Base-by-base conservation (phyloP, 2,888 invertebrate species). In the Apamea anceps region DNA sequence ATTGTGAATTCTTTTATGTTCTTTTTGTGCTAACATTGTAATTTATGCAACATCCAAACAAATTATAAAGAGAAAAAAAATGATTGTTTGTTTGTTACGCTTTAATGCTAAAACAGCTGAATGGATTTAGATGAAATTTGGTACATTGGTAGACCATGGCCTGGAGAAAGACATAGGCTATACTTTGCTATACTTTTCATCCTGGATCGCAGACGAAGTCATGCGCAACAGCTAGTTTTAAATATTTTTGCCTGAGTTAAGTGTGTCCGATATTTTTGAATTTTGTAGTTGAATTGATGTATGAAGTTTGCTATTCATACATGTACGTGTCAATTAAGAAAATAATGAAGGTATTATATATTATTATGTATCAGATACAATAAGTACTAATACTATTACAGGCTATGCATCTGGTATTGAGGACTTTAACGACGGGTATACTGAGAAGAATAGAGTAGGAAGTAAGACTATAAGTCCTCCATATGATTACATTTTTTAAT, bases 341-440 rank as follows among this genome's bases (percentile, higher is more conserved):
- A 67, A 62, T 54, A 28, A 45, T 67, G 3, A 51, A 21, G 15
- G 18, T 28, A 7, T 4, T 15, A 48, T 60, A 51, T 2, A n/a
- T n/a, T n/a, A n/a, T n/a, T n/a, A 37, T 54, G 5, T 42, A 62
- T 63, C 25, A 45, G 63, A 37, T 72, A 42, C 42, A 42, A n/a
- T 51, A 66, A 67, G 18, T n/a, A 10, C 12, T 42, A 81, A 18
- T 51, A 45, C n/a, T 60, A 18, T 84, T 65, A 32, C 45, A 65
- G 18, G 25, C 12, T 79, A 66, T 42, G 37, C 15, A 66, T 37
- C 28, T 54, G 12, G 28, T 63, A 77, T 60, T 0, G 25, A 77
- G 0, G 25, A 51, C 1, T 5, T 74, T 48, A 42, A 63, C 48
- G 21, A 71, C 6, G 25, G n/a, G 6, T 63, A 28, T 2, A 32